Evolutionary conservation across 2,888 invertebrate species (phyloP), one percentile per base, ranked within the genome.

Genomic region (Eilema sororculum): DNA sequence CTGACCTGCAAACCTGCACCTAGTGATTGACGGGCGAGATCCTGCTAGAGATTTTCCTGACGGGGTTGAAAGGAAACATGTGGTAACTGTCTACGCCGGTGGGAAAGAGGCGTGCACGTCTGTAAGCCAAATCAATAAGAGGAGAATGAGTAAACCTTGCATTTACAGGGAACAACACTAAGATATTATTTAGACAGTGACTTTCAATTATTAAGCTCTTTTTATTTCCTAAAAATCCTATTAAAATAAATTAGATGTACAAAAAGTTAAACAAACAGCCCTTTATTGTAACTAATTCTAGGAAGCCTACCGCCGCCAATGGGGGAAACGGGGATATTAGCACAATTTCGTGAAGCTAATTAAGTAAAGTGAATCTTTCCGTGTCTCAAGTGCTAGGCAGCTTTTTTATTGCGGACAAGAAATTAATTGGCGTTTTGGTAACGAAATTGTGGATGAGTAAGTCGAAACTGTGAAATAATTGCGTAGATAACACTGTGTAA

Each of bases 311-410:
- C n/a, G 52, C 52, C 46, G 13, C 12, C 37, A 3, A 37, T 20
- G 46, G 20, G 20, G 58, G n/a, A 68, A 64, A n/a, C 28, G 13
- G 61, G 37, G 16, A 9, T 65, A 73, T 71, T 69, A 69, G 25
- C 59, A n/a, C 37, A 30, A 62, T 62, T 65, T 69, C 52, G 59
- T 30, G 64, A 69, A 68, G 28, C 37, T 67, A 65, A 67, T 76
- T 78, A 68, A 28, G 20, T 62, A 46, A 67, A 67, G 66, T 64
- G 64, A 73, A 66, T 73, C 65, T 25, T 65, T 62, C 41, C 52
- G 52, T 52, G 52, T 52, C 52, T 52, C 52, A 46, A n/a, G 24
- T 56, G 64, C 61, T 61, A 67, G 68, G 59, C 28, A 61, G 46
- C 57, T 60, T 67, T 71, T 63, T 60, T 63, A 58, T 16, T 28